Evolutionary conservation across 2,113 vertebrate species (phyloP).

Genomic region (Gallinago paraguaiae): DNA sequence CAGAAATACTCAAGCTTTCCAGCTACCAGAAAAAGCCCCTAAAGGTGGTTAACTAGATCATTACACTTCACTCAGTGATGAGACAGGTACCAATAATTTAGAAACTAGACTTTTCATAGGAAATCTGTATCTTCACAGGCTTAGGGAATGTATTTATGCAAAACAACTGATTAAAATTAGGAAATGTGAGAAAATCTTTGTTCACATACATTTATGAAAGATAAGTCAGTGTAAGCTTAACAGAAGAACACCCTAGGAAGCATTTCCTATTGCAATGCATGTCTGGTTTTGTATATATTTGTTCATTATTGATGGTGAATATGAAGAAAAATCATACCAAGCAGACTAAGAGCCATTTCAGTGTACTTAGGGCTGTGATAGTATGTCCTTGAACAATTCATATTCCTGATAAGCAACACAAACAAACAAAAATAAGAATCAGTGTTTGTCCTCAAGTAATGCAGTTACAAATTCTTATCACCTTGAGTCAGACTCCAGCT

Average conservation of each 20-base stretch:
- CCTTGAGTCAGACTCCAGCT: neutral
- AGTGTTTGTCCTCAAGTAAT: neutral
- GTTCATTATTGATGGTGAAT: neutral
- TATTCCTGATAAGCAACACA: neutral
- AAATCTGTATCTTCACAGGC: neutral
- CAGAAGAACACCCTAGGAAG: neutral
- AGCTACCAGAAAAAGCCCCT: neutral
- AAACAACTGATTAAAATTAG: neutral
- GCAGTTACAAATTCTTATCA: neutral
- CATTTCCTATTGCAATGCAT: neutral
- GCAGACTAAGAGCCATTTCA: neutral
- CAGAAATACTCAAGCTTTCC: neutral
- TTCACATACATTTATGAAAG: neutral
- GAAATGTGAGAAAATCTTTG: neutral
- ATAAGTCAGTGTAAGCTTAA: neutral
- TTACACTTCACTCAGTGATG: neutral
- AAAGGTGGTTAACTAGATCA: neutral
- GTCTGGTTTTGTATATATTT: neutral
- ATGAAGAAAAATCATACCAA: neutral
- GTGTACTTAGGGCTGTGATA: neutral
- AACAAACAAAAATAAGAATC: neutral
- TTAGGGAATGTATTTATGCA: neutral
- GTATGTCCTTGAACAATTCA: neutral
- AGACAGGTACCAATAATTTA: neutral
- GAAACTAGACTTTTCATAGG: neutral